Conservation (phyloP, 2,113 vertebrate species). For the Ciconia boyciana region DNA sequence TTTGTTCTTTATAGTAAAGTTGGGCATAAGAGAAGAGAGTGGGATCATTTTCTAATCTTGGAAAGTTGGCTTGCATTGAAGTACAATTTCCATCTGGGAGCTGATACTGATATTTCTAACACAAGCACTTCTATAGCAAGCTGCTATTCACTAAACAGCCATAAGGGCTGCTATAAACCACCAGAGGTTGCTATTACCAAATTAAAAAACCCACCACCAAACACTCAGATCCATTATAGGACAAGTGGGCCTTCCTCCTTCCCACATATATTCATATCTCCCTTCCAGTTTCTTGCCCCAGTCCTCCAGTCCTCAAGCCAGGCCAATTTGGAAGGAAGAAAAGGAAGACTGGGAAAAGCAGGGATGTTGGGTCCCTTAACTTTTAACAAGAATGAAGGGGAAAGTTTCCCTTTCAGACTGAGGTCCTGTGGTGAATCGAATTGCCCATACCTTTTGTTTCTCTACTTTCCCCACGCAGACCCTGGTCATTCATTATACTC, state of each 20-base stretch:
- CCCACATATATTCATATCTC: background rate
- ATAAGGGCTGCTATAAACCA: background rate
- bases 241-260: background rate
- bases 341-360: background rate
- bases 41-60: background rate
- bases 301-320: background rate
- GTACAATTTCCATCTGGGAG: background rate
- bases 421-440: background rate
- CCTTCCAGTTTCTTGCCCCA: background rate
- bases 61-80: background rate
- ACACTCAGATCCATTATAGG: background rate
- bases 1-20: background rate
- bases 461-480: background rate
- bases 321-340: background rate
- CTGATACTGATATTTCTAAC: background rate
- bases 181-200: conserved; percentile 36
- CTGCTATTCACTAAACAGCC: background rate
- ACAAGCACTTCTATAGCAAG: background rate
- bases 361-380: background rate
- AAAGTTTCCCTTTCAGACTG: background rate
- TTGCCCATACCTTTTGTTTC: background rate
- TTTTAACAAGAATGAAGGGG: background rate
- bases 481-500: background rate
- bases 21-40: background rate
- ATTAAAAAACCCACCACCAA: background rate